phyloP scores from a whole-genome alignment of 92 coral and sea anemone species.

The Paramuricea clavata region DNA sequence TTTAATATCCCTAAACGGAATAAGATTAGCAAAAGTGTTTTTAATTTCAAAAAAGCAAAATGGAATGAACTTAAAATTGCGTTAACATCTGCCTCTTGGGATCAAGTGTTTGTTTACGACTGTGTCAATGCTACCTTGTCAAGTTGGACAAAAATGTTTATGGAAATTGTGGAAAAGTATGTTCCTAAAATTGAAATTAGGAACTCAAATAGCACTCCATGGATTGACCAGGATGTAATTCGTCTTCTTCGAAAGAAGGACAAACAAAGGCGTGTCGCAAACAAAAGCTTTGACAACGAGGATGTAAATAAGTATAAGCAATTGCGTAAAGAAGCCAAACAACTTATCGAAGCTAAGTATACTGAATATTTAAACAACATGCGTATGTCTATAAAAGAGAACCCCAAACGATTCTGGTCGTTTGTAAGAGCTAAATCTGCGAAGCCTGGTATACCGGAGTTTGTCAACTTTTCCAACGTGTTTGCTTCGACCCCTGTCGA shows the following conservation, averaged over 20 bases:
- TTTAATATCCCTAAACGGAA: neutral
- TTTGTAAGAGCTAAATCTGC: slow-evolving; percentile 12
- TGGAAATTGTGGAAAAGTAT: neutral
- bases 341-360: neutral
- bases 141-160: neutral
- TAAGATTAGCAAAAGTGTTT: neutral
- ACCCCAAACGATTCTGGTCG: slow-evolving; percentile 26
- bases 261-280: neutral
- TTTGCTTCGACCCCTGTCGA: neutral
- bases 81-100: neutral
- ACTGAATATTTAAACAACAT: slow-evolving; percentile 14
- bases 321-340: neutral
- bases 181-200: neutral
- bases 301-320: neutral
- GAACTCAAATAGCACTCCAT: neutral
- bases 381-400: neutral
- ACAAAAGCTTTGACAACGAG: neutral
- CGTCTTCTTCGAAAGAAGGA: neutral
- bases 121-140: neutral
- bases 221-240: neutral
- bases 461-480: neutral
- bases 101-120: neutral
- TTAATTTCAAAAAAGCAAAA: neutral
- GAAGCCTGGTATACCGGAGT: slow-evolving; percentile 5
- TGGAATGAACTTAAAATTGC: neutral